These are phyloP conservation scores for Suillia variegata DNA, from an alignment of 2,888 invertebrate genomes.

Conservation along the genomic window DNA sequence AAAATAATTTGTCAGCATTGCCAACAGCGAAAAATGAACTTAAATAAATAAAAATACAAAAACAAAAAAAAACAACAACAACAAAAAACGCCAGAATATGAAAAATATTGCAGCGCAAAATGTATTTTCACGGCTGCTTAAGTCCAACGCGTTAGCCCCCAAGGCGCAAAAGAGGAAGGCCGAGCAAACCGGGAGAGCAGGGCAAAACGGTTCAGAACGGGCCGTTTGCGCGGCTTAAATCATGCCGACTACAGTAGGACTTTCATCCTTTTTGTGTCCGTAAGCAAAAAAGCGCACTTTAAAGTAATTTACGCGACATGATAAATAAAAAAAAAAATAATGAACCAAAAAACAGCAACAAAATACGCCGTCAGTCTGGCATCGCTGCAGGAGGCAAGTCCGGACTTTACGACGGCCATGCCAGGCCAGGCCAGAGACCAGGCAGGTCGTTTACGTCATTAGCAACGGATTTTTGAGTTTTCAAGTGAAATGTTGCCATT, in stretches of 20 bases:
- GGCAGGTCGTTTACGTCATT: slow-evolving; percentile 13
- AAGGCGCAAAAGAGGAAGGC: background rate
- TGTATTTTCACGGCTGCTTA: slow-evolving; percentile 14
- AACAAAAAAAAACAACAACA: background rate
- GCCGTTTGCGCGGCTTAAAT: background rate
- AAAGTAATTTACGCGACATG: background rate
- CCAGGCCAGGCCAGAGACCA: no score
- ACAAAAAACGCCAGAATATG: background rate
- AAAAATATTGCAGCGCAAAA: background rate
- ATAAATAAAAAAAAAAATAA: no score
- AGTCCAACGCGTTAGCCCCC: slow-evolving; percentile 3
- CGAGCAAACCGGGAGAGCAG: background rate
- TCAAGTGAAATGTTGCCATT: background rate
- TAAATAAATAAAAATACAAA: background rate
- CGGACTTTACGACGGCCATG: no score
- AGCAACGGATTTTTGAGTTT: slow-evolving; percentile 5
- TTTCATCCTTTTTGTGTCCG: background rate
- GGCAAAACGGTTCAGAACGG: background rate
- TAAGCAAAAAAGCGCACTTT: background rate
- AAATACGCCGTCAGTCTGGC: no score
- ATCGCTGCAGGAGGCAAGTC: no score
- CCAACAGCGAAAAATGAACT: slow-evolving; percentile 10
- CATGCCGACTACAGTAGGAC: background rate
- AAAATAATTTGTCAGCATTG: slow-evolving; percentile 19
- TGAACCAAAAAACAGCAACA: no score